These are phyloP conservation scores for Cotesia vestalis DNA, from an alignment of 1,140 invertebrate genomes.

Conservation along the genomic window DNA sequence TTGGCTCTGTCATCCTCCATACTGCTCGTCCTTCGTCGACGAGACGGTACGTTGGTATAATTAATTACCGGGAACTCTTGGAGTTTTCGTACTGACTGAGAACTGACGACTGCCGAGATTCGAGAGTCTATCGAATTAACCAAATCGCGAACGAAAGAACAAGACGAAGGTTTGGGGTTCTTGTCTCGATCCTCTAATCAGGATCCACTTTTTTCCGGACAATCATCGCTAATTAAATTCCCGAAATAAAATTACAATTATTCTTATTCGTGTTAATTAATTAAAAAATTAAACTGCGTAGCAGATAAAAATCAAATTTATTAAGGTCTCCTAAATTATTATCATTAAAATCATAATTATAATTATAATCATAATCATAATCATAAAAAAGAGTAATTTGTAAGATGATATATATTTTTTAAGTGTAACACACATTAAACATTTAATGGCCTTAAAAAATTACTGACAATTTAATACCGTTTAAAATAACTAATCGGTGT, in stretches of 20 bases:
- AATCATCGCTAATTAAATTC: conserved; percentile 59
- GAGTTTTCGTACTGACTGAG: conserved; percentile 35
- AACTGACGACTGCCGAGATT: not conserved
- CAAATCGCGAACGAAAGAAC: conserved; percentile 39
- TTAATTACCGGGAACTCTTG: conserved; percentile 55
- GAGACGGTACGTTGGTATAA: conserved; percentile 57
- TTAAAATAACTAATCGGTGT: not conserved
- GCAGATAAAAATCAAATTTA: no score
- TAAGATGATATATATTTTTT: no score
- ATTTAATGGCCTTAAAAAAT: not conserved
- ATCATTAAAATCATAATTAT: no score
- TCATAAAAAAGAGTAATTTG: no score
- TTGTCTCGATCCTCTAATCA: conserved; percentile 33
- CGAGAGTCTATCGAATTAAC: conserved; percentile 53
- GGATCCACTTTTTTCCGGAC: conserved; percentile 60
- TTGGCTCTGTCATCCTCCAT: conserved; percentile 40
- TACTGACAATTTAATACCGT: conserved; percentile 7
- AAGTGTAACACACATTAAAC: conserved; percentile 9
- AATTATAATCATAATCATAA: no score
- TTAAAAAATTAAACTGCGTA: no score
- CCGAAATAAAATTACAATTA: conserved; percentile 30
- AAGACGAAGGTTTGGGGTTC: conserved; percentile 15
- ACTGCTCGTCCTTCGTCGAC: not conserved
- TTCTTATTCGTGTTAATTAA: no score
- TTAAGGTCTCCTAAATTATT: no score